Conservation (phyloP, 2,113 vertebrate genomes). For the Macaca mulatta region DNA sequence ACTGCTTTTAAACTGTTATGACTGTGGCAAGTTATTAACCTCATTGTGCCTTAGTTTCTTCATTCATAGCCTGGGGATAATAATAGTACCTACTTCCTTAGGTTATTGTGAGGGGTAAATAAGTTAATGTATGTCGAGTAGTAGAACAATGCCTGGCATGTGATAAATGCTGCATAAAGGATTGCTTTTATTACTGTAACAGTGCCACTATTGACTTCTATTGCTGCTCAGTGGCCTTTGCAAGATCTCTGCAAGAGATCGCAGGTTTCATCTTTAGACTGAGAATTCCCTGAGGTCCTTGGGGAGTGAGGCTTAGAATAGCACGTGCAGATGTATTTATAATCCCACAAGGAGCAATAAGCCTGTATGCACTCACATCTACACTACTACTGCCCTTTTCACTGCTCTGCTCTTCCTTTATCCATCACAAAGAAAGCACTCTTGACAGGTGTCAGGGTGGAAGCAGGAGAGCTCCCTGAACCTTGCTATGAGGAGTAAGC, state of each 20-base stretch:
- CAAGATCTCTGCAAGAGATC: not conserved
- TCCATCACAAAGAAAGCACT: not conserved
- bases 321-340: not conserved
- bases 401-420: not conserved
- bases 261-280: not conserved
- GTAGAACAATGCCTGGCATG: not conserved
- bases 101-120: slow-evolving; percentile 7
- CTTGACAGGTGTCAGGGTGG: not conserved
- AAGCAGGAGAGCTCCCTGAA: not conserved
- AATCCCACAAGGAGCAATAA: not conserved
- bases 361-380: not conserved
- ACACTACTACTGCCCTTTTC: not conserved
- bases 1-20: not conserved
- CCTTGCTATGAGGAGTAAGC: not conserved
- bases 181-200: not conserved
- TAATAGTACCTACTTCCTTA: not conserved
- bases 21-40: not conserved
- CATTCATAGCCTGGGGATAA: not conserved
- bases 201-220: not conserved
- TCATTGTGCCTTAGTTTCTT: not conserved
- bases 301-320: not conserved
- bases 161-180: not conserved
- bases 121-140: not conserved
- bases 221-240: slow-evolving; percentile 5
- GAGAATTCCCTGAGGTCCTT: slow-evolving; percentile 28